Conservation (phyloP, 2,797 vertebrate species). For the Xiphophorus birchmanni region DNA sequence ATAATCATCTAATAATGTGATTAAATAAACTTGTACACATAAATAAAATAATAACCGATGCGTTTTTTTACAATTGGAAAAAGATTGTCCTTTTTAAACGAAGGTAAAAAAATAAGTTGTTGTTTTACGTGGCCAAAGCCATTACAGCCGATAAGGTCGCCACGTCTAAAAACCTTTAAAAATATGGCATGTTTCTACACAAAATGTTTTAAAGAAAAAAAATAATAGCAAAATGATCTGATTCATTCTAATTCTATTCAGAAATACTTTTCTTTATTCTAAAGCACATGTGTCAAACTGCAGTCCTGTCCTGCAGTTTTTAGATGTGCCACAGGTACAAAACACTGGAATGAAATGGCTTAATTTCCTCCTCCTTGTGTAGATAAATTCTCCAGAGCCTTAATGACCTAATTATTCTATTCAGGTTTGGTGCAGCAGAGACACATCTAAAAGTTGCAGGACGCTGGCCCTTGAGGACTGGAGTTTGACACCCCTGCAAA, state of each 20-base stretch:
- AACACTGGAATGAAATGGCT: no score
- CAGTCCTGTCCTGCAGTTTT: no score
- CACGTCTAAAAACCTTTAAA: neutral
- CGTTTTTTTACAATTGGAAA: neutral
- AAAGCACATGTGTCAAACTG: neutral
- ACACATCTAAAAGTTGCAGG: no score
- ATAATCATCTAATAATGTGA: neutral
- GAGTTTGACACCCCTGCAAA: no score
- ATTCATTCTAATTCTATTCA: neutral
- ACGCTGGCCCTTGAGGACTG: no score
- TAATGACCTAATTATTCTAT: no score
- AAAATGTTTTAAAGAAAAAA: neutral
- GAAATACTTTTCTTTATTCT: neutral
- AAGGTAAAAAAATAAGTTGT: neutral
- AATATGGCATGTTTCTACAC: neutral
- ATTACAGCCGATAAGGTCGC: neutral
- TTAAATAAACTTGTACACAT: neutral
- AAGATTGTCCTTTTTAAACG: neutral
- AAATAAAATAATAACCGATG: neutral
- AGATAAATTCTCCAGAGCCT: no score
- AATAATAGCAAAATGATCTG: neutral
- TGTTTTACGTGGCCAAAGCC: neutral
- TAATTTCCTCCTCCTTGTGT: no score
- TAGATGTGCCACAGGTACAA: no score
- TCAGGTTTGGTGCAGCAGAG: no score